phyloP scores from a whole-genome alignment of 1,140 invertebrate species.

The Sminthurinus signatus region DNA sequence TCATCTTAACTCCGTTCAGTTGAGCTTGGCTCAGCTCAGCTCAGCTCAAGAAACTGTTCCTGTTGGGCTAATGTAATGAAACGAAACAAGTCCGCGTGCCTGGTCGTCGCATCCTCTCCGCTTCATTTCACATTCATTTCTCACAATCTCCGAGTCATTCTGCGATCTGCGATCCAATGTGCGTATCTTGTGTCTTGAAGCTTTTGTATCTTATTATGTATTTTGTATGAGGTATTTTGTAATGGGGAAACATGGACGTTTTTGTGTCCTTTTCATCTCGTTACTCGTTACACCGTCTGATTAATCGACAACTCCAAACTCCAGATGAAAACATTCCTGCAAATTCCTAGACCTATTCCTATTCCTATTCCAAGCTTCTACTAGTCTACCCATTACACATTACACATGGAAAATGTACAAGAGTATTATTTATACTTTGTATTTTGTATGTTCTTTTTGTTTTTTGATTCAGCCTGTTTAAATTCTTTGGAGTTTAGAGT shows the following conservation, averaged over 20 bases:
- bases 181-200: too few species aligned
- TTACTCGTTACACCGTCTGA: constrained; percentile 24
- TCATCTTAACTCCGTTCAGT: background rate
- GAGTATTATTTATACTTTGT: background rate
- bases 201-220: too few species aligned
- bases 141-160: constrained; percentile 15
- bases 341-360: constrained; percentile 6
- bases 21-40: background rate
- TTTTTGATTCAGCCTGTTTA: background rate
- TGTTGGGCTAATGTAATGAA: background rate
- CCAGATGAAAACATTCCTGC: constrained; percentile 26
- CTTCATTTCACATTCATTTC: constrained; percentile 27
- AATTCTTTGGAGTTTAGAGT: background rate
- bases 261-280: constrained; percentile 20
- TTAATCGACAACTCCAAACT: constrained; percentile 18
- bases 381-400: too few species aligned
- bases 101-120: constrained; percentile 18
- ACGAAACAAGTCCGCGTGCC: constrained; percentile 15
- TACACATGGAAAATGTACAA: too few species aligned
- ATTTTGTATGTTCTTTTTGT: background rate
- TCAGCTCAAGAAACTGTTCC: background rate
- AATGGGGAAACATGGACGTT: too few species aligned
- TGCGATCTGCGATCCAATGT: background rate
- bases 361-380: background rate
- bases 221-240: too few species aligned